Evolutionary conservation across 1,140 invertebrate species (phyloP).

Genomic region (Penaeus japonicus): DNA sequence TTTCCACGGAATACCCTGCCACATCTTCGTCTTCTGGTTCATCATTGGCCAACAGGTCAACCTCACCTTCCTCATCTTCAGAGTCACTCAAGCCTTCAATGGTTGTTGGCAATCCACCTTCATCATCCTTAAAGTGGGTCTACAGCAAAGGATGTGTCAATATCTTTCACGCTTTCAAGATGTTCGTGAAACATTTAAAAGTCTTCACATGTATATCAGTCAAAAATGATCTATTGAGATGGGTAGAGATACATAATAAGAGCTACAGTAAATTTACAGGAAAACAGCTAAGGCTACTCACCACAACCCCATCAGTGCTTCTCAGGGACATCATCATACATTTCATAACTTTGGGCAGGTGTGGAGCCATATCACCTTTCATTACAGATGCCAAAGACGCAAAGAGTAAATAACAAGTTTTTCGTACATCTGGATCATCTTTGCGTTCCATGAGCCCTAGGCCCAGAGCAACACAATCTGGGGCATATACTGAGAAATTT

Average conservation of each 20-base stretch:
- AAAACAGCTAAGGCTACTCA: slow-evolving; percentile 59
- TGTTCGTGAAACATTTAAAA: no score
- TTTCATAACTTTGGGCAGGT: slow-evolving; percentile 74
- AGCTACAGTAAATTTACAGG: neutral
- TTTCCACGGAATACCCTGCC: slow-evolving; percentile 70
- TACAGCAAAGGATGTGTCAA: slow-evolving; percentile 22
- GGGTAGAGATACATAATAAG: neutral
- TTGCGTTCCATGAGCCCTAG: slow-evolving; percentile 69
- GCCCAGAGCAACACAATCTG: slow-evolving; percentile 74
- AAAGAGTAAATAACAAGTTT: slow-evolving; percentile 76
- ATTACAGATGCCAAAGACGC: slow-evolving; percentile 75
- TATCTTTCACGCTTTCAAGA: neutral
- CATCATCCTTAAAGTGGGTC: slow-evolving; percentile 58
- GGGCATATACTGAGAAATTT: slow-evolving; percentile 73
- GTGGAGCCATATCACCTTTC: slow-evolving; percentile 71
- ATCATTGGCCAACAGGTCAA: slow-evolving; percentile 40
- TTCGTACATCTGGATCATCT: slow-evolving; percentile 78
- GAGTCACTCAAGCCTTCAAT: slow-evolving; percentile 51
- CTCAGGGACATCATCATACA: slow-evolving; percentile 74
- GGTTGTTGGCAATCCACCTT: slow-evolving; percentile 37
- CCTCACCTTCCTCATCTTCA: slow-evolving; percentile 56
- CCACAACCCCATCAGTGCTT: slow-evolving; percentile 73
- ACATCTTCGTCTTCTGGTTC: slow-evolving; percentile 58
- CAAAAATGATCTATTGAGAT: neutral
- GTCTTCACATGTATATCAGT: neutral